Evolutionary conservation across 2,113 vertebrate genomes (phyloP).

Genomic region (Anhinga rufa): DNA sequence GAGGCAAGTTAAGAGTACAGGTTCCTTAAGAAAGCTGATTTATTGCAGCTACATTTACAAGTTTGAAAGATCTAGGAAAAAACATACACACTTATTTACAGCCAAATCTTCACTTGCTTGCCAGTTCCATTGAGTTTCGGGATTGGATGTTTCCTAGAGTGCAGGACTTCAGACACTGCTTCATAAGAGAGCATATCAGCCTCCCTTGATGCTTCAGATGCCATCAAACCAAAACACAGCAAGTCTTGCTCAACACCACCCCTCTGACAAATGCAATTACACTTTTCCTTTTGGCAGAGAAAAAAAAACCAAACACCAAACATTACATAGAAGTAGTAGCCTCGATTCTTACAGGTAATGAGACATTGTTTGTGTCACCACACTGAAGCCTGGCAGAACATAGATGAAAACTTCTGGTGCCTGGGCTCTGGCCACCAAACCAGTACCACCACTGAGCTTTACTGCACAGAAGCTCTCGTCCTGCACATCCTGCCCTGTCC

Average conservation of each 20-base stretch:
- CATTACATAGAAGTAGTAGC: background rate
- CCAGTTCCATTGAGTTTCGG: background rate
- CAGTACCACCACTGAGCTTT: background rate
- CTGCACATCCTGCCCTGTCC: background rate
- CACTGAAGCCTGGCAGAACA: background rate
- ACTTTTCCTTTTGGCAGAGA: background rate
- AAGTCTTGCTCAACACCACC: background rate
- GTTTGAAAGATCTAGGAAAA: background rate
- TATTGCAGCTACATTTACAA: background rate
- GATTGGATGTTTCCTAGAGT: background rate
- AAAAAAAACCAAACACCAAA: background rate
- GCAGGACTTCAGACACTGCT: background rate
- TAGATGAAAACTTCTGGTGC: background rate
- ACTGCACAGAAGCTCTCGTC: background rate
- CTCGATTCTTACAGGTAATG: background rate
- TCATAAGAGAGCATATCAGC: background rate
- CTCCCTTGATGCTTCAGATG: background rate
- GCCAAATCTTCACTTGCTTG: background rate
- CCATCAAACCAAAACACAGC: background rate
- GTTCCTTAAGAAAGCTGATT: background rate
- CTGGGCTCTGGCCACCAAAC: background rate
- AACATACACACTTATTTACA: background rate
- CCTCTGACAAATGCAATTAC: background rate
- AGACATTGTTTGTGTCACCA: background rate
- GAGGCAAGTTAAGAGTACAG: background rate